phyloP scores from a whole-genome alignment of 2,888 invertebrate genomes.

The Drosophila barbarae region DNA sequence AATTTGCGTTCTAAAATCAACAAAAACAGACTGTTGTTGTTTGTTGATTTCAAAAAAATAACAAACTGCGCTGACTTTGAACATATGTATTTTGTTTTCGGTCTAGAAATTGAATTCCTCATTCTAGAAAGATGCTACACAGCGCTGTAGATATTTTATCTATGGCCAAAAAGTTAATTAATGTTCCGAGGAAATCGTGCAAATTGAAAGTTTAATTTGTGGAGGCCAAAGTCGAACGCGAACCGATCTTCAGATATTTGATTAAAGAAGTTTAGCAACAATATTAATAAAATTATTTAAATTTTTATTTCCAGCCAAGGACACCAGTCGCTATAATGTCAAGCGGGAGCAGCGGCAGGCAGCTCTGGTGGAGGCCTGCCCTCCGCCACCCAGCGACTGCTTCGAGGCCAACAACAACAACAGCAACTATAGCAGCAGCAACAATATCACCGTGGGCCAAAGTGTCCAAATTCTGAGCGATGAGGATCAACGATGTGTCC shows the following conservation, averaged over 20 bases:
- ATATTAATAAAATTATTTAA: not conserved
- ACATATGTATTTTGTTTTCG: conserved; percentile 14
- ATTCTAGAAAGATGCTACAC: conserved; percentile 10
- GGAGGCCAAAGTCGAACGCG: not conserved
- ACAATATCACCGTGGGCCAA: conserved; percentile 53
- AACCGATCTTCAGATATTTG: not conserved
- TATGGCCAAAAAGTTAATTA: conserved; percentile 9
- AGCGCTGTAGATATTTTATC: conserved; percentile 2
- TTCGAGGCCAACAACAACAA: conserved; percentile 40
- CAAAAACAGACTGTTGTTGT: conserved; percentile 12
- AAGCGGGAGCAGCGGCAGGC: conserved; percentile 58
- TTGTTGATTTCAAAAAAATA: conserved; percentile 13
- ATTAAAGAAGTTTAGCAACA: conserved; percentile 1
- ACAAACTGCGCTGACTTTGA: conserved; percentile 4
- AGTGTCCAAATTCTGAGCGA: conserved; percentile 77
- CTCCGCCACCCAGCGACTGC: conserved; percentile 34
- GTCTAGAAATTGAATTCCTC: conserved; percentile 3
- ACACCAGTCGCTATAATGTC: conserved; percentile 58
- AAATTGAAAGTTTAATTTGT: conserved; percentile 1
- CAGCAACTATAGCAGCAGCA: conserved; percentile 35
- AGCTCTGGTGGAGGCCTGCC: conserved; percentile 24
- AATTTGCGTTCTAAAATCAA: conserved; percentile 13
- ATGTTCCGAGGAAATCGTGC: conserved; percentile 6
- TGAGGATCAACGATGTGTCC: conserved; percentile 81
- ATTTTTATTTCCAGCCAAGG: conserved; percentile 55